A percentile compares a stretch with the other conserved stretches of the same genome.
phyloP scores from a whole-genome alignment of 2,797 vertebrate species.

The Xenopus petersii region DNA sequence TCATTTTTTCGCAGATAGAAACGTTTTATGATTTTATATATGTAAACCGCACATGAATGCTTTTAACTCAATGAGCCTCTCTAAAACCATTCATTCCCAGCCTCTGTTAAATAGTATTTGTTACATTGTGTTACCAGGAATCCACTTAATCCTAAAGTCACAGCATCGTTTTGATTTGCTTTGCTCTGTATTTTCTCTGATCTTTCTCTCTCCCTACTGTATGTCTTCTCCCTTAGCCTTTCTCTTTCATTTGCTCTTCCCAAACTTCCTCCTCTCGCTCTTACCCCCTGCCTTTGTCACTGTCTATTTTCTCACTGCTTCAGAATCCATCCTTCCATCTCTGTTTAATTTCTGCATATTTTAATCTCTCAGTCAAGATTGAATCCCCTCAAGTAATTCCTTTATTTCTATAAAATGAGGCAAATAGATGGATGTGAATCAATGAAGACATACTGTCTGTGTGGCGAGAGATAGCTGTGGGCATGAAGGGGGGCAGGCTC shows the following conservation, averaged over 20 bases:
- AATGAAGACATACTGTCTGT: constrained; percentile 38
- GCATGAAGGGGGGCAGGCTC: constrained; percentile 5
- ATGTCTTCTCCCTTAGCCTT: constrained; percentile 1
- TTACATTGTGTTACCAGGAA: too few relatives aligned
- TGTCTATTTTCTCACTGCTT: constrained; percentile 7
- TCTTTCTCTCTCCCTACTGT: too few relatives aligned
- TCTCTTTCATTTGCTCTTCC: constrained; percentile 1
- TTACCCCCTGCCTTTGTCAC: not conserved
- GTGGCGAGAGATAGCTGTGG: constrained; percentile 41
- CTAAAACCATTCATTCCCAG: too few relatives aligned
- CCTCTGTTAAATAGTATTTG: too few relatives aligned
- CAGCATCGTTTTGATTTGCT: too few relatives aligned
- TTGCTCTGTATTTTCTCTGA: too few relatives aligned
- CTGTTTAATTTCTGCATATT: constrained; percentile 44
- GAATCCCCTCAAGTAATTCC: constrained; percentile 38
- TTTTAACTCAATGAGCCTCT: too few relatives aligned
- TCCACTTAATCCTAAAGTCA: too few relatives aligned
- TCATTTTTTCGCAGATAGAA: too few relatives aligned
- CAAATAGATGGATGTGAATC: constrained; percentile 47
- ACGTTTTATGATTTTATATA: too few relatives aligned
- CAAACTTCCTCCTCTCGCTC: constrained; percentile 1
- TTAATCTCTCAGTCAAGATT: constrained; percentile 38
- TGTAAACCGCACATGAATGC: too few relatives aligned
- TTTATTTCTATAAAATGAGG: constrained; percentile 45
- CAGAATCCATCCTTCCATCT: constrained; percentile 27